Evolutionary conservation across 2,113 vertebrate genomes (phyloP).

Genomic region (Platichthys flesus): DNA sequence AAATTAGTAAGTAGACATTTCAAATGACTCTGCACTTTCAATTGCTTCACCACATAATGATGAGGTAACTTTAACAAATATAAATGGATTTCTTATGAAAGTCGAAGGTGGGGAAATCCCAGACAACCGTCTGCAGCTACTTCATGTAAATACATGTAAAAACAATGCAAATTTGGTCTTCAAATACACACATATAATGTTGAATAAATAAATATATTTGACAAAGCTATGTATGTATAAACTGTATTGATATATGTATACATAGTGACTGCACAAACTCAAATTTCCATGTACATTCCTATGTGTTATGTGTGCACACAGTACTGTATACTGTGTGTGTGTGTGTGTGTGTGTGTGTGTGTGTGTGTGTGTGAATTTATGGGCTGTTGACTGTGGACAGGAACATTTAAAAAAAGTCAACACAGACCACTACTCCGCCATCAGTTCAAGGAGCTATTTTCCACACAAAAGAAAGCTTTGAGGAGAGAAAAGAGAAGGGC

Average conservation of each 20-base stretch:
- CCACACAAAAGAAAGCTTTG: conserved; percentile 79
- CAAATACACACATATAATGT: neutral
- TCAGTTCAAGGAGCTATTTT: conserved; percentile 80
- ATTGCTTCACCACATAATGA: neutral
- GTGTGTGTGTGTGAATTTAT: conserved; percentile 44
- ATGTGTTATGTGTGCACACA: neutral
- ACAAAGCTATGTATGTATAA: conserved; percentile 4
- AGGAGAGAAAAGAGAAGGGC: conserved; percentile 70
- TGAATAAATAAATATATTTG: neutral
- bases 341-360: conserved; percentile 18
- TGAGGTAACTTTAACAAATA: neutral
- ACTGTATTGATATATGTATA: neutral
- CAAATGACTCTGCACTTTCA: neutral
- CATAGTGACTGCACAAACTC: conserved; percentile 3
- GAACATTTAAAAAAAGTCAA: conserved; percentile 69
- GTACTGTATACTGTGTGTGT: conserved; percentile 15
- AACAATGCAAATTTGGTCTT: conserved; percentile 12
- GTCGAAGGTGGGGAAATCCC: neutral
- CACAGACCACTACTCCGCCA: conserved; percentile 60
- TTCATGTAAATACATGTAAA: neutral
- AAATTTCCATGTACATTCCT: neutral
- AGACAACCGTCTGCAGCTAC: neutral
- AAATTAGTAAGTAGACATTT: neutral
- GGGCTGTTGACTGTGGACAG: conserved; percentile 61
- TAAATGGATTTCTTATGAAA: neutral